phyloP scores from a whole-genome alignment of 1,140 invertebrate species.

The Coenobita brevimanus region DNA sequence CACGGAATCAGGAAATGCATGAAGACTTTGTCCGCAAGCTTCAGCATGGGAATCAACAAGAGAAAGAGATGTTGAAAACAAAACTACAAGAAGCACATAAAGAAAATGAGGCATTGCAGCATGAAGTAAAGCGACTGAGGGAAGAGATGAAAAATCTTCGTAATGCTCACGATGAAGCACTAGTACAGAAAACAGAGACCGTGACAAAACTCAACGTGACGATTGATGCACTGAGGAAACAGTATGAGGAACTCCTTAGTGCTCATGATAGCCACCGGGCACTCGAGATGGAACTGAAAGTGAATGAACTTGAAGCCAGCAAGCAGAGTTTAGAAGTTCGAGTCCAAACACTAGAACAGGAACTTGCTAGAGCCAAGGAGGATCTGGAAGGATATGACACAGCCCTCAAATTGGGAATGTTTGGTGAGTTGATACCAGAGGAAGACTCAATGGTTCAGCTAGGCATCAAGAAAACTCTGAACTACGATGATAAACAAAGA shows the following conservation, averaged over 20 bases:
- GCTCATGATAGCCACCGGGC: slow-evolving; percentile 37
- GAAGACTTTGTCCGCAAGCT: slow-evolving; percentile 61
- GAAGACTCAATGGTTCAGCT: slow-evolving; percentile 57
- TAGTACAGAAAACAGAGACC: slow-evolving; percentile 55
- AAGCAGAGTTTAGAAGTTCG: slow-evolving; percentile 38
- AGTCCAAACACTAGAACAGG: slow-evolving; percentile 28
- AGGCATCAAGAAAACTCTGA: slow-evolving; percentile 47
- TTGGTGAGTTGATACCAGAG: slow-evolving; percentile 33
- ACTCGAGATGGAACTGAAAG: slow-evolving; percentile 40
- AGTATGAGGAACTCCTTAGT: slow-evolving; percentile 58
- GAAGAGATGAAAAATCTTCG: slow-evolving; percentile 53
- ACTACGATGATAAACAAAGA: slow-evolving; percentile 40
- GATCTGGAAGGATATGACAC: slow-evolving; percentile 56
- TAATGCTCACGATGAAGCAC: slow-evolving; percentile 34
- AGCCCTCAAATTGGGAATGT: slow-evolving; percentile 48
- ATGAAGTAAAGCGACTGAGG: slow-evolving; percentile 40
- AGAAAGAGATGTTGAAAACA: slow-evolving; percentile 30
- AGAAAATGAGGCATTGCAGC: slow-evolving; percentile 34
- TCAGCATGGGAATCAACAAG: slow-evolving; percentile 47
- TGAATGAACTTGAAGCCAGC: slow-evolving; percentile 38
- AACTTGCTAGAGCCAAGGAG: slow-evolving; percentile 48
- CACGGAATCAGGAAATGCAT: slow-evolving; percentile 56
- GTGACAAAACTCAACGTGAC: slow-evolving; percentile 51
- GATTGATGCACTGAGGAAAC: slow-evolving; percentile 45
- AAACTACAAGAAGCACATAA: slow-evolving; percentile 45